Percentiles rank a stretch among this genome's conserved stretches.
Evolutionary conservation across 2,888 invertebrate species (phyloP).

Genomic region (Pyrocoelia pectoralis): DNA sequence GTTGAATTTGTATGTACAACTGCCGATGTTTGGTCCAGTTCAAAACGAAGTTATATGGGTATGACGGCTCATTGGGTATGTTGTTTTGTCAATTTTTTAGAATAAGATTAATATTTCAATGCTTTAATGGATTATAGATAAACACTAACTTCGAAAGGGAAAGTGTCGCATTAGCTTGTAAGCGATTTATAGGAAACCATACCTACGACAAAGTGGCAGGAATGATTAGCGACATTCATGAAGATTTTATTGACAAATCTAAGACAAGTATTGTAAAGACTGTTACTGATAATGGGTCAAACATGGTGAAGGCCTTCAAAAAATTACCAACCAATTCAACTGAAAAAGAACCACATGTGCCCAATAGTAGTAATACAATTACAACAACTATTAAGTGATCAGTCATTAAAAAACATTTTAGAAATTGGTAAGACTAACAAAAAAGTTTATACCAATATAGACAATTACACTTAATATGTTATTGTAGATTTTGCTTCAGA

Average conservation of each 20-base stretch:
- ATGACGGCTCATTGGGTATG: slow-evolving; percentile 1
- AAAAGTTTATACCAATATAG: too few species aligned
- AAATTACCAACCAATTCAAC: too few species aligned
- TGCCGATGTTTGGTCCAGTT: background rate
- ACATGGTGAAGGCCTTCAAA: background rate
- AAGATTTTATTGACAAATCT: background rate
- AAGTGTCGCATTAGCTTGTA: slow-evolving; percentile 2
- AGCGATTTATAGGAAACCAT: background rate
- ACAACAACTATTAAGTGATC: too few species aligned
- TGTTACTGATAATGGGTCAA: slow-evolving; percentile 4
- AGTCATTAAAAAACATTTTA: too few species aligned
- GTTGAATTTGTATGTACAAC: background rate
- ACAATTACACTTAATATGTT: too few species aligned
- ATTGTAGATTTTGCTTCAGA: too few species aligned
- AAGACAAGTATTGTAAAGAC: background rate
- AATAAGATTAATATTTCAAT: too few species aligned
- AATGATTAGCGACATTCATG: background rate
- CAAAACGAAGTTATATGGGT: background rate
- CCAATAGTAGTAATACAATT: too few species aligned
- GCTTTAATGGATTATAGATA: too few species aligned
- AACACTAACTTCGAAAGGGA: background rate
- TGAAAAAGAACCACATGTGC: too few species aligned
- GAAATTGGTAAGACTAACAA: too few species aligned
- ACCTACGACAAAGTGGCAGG: background rate
- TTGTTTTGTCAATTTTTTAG: background rate